A percentile compares a stretch with the other conserved stretches of the same genome.
Conservation (phyloP, 1,140 invertebrate species). For the Liolophura sinensis region DNA sequence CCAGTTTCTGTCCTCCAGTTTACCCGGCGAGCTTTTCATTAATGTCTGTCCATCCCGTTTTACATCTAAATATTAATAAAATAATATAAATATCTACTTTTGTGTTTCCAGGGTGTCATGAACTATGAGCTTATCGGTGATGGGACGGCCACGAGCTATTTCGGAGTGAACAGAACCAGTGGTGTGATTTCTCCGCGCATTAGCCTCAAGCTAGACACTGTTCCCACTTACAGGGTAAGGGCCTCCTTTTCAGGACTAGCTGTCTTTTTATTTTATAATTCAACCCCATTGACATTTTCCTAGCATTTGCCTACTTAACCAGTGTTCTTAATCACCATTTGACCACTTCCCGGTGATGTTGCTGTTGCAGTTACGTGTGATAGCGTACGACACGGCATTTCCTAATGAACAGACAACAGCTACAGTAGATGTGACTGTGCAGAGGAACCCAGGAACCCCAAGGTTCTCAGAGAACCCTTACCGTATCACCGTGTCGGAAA, state of each 20-base stretch:
- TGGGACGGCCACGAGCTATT: constrained; percentile 32
- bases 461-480: constrained; percentile 67
- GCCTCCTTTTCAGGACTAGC: too few species aligned
- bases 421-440: constrained; percentile 79
- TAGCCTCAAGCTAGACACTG: constrained; percentile 19
- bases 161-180: constrained; percentile 21
- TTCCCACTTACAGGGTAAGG: constrained; percentile 21
- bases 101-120: too few species aligned
- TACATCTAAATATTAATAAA: too few species aligned
- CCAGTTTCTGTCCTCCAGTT: too few species aligned
- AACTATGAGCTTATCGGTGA: constrained; percentile 21
- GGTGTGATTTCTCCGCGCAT: constrained; percentile 15
- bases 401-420: constrained; percentile 80
- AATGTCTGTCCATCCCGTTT: too few species aligned
- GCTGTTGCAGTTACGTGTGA: constrained; percentile 68
- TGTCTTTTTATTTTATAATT: too few species aligned
- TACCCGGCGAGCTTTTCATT: too few species aligned
- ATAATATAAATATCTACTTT: too few species aligned
- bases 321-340: too few species aligned
- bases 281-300: too few species aligned
- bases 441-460: constrained; percentile 71
- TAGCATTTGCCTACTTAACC: too few species aligned
- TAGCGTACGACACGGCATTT: constrained; percentile 83
- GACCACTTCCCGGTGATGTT: background rate
- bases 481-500: background rate